Percentiles rank a stretch among this genome's conserved stretches.
These are phyloP conservation scores for Stictocephala bisonia DNA, from an alignment of 2,888 invertebrate species.

Conservation along the genomic window DNA sequence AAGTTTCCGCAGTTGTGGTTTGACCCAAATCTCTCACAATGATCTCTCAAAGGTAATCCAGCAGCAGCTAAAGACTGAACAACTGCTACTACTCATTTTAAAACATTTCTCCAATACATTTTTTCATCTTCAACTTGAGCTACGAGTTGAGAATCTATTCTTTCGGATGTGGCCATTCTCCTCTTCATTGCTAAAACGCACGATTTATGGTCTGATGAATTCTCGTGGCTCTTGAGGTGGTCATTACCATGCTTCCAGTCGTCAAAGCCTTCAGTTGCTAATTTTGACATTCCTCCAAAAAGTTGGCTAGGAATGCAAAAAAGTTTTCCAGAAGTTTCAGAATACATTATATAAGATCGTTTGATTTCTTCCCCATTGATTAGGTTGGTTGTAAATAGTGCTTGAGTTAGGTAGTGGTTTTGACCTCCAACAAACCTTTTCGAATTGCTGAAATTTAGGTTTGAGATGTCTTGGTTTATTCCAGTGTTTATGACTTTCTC, in stretches of 20 bases:
- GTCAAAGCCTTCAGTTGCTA: constrained; percentile 49
- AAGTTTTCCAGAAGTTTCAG: constrained; percentile 42
- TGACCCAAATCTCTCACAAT: constrained; percentile 57
- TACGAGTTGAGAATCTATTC: constrained; percentile 47
- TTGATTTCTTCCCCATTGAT: constrained; percentile 27
- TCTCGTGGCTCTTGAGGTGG: constrained; percentile 51
- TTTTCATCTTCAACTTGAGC: constrained; percentile 49
- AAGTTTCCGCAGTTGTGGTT: constrained; percentile 59
- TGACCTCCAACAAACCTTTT: constrained; percentile 1
- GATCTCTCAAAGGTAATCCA: constrained; percentile 57
- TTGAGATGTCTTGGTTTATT: constrained; percentile 15
- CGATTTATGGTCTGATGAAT: constrained; percentile 50
- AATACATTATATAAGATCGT: constrained; percentile 50
- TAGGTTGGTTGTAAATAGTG: not conserved
- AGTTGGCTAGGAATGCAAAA: constrained; percentile 50
- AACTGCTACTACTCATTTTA: constrained; percentile 57
- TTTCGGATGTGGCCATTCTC: constrained; percentile 19
- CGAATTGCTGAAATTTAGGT: constrained; percentile 7
- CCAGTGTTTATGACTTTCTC: not conserved
- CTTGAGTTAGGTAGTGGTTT: constrained; percentile 4
- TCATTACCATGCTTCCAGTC: constrained; percentile 54
- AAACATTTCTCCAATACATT: constrained; percentile 58
- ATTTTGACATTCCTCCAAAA: constrained; percentile 42
- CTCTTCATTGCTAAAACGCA: constrained; percentile 39
- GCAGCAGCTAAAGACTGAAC: constrained; percentile 56